phyloP scores from a whole-genome alignment of 2,113 vertebrate genomes.

The Penelope pileata region DNA sequence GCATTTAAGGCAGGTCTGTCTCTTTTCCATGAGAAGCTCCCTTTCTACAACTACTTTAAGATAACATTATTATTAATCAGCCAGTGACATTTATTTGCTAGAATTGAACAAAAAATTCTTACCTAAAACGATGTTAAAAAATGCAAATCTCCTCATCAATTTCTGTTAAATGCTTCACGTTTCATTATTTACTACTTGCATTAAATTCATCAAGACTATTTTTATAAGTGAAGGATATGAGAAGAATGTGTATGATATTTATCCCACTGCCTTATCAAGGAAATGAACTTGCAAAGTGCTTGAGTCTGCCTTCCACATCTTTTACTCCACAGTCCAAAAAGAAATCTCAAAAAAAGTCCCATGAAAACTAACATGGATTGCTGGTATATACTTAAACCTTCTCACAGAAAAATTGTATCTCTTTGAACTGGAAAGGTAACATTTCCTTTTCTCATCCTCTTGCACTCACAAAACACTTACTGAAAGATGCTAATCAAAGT shows the following conservation, averaged over 20 bases:
- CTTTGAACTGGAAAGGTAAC: not conserved
- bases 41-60: not conserved
- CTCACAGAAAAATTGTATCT: not conserved
- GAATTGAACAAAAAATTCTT: not conserved
- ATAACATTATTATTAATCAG: not conserved
- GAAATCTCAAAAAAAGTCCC: not conserved
- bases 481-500: not conserved
- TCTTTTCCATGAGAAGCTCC: not conserved
- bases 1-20: not conserved
- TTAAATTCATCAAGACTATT: not conserved
- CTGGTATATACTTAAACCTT: not conserved
- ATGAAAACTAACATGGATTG: not conserved
- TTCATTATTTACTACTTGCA: not conserved
- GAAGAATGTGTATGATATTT: not conserved
- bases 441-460: not conserved
- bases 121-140: not conserved
- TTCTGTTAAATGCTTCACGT: conserved; percentile 43
- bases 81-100: not conserved
- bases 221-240: conserved; percentile 39
- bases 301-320: not conserved
- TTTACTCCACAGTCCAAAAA: not conserved
- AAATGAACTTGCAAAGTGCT: conserved; percentile 38
- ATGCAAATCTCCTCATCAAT: conserved; percentile 17
- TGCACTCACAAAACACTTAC: not conserved
- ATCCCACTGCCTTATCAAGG: conserved; percentile 64